Conservation (phyloP, 2,797 vertebrate genomes). For the Lepidocolaptes lacrymiger region DNA sequence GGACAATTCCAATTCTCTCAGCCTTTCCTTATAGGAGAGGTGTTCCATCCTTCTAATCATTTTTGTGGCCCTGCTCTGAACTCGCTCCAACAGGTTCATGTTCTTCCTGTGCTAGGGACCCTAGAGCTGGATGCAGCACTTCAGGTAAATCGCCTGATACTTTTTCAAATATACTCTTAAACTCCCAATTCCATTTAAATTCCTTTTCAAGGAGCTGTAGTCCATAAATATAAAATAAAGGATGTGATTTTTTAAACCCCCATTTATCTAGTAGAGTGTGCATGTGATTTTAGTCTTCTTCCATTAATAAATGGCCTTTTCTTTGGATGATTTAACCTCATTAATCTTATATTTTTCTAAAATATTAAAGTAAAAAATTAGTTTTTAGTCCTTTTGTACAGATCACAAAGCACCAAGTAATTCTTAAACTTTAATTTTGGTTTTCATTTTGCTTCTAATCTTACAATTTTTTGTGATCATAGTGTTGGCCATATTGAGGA, state of each 20-base stretch:
- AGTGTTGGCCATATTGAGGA: not conserved
- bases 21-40: not conserved
- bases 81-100: not conserved
- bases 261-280: not conserved
- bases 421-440: not conserved
- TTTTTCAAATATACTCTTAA: not conserved
- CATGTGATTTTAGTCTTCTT: not conserved
- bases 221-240: not conserved
- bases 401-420: not conserved
- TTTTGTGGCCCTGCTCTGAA: not conserved
- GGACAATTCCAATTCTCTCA: not conserved
- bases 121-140: not conserved
- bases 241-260: not conserved
- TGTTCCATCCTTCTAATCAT: not conserved
- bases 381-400: not conserved
- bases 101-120: not conserved
- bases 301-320: not conserved
- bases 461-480: not conserved
- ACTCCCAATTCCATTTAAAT: not conserved
- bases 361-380: not conserved
- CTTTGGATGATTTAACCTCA: not conserved
- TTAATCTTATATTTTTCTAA: not conserved
- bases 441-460: not conserved
- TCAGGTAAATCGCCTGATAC: not conserved
- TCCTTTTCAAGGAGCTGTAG: not conserved